Percentiles rank a stretch among this genome's conserved stretches.
Conservation (phyloP, 2,113 vertebrate genomes). For the Lagopus muta region DNA sequence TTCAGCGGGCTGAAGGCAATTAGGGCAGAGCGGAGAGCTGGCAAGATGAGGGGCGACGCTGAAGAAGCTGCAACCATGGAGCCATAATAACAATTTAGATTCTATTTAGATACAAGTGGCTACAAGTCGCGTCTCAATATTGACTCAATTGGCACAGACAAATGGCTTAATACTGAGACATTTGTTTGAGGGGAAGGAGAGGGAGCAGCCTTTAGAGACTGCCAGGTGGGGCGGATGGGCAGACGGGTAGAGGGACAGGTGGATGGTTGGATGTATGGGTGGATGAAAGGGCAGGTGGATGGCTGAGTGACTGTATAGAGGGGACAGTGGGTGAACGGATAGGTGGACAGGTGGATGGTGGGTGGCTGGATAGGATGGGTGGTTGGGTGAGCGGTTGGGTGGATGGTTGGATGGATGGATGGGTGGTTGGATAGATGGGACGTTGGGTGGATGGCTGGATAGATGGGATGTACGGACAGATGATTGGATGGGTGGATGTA, state of each 20-base stretch:
- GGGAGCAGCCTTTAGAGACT: not conserved
- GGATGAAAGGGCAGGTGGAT: not conserved
- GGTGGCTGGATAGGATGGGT: too few relatives aligned
- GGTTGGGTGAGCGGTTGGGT: too few relatives aligned
- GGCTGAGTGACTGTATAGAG: rapidly evolving
- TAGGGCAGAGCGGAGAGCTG: conserved; percentile 49
- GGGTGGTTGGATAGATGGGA: too few relatives aligned
- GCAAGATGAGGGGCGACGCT: not conserved
- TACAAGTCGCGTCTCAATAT: conserved; percentile 59
- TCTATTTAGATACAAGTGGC: conserved; percentile 75
- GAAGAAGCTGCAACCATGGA: conserved; percentile 7
- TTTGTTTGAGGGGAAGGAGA: not conserved
- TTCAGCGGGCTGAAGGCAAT: conserved; percentile 49
- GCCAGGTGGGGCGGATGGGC: not conserved
- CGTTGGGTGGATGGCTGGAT: not conserved
- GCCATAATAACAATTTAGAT: conserved; percentile 73
- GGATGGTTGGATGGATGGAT: too few relatives aligned
- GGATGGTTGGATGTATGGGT: not conserved
- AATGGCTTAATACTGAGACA: conserved; percentile 50
- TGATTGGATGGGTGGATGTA: not conserved
- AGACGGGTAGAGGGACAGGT: not conserved
- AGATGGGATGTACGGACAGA: too few relatives aligned
- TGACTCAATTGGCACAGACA: conserved; percentile 65
- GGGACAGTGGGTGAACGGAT: not conserved
- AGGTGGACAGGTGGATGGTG: not conserved